Base-by-base conservation (phyloP, 1,140 invertebrate species). In the Platyscapa corneri region DNA sequence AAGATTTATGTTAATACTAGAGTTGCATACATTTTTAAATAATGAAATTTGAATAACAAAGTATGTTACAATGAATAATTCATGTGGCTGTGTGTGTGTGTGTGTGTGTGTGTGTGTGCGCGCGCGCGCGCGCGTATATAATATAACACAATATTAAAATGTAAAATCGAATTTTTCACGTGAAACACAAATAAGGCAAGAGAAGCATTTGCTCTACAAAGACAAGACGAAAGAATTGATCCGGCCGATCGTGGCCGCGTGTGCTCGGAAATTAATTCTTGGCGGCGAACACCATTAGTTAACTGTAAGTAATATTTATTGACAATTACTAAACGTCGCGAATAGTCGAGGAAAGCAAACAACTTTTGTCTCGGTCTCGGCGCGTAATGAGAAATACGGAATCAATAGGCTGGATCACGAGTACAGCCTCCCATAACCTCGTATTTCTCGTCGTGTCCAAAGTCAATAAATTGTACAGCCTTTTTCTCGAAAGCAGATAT, bases 11-110 rank as follows among this genome's bases (percentile, higher is more conserved):
- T 39, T 70, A 37, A 70, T 70, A 70, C 34, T 70, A 37, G n/a
- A 32, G 30, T 67, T 67, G n/a, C 30, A 34, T 32, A 16, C 30
- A 67, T 34, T 67, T 67, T 64, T 67, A 67, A 34, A 67, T 34
- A 67, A 67, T 67, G 30, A 32, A 34, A 67, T 67, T 67, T 67
- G 64, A 30, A 67, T 67, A 32, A 67, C 30, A 67, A 67, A 67
- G 64, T 67, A 34, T 32, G n/a, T 30, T 23, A 34, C 14, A 14
- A 67, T 34, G n/a, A 67, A 67, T 67, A 67, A 67, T 67, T 32
- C 64, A 67, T 53, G 8, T 32, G 10, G 10, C 12, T 6, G 30
- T 27, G 0, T 64, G n/a, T 8, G 12, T 64, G n/a, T 64, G n/a
- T 27, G 27, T 64, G 27, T 64, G n/a, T 30, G 23, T 64, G 12